Conservation (phyloP, 2,797 vertebrate species). For the Arnoldichthys spilopterus region DNA sequence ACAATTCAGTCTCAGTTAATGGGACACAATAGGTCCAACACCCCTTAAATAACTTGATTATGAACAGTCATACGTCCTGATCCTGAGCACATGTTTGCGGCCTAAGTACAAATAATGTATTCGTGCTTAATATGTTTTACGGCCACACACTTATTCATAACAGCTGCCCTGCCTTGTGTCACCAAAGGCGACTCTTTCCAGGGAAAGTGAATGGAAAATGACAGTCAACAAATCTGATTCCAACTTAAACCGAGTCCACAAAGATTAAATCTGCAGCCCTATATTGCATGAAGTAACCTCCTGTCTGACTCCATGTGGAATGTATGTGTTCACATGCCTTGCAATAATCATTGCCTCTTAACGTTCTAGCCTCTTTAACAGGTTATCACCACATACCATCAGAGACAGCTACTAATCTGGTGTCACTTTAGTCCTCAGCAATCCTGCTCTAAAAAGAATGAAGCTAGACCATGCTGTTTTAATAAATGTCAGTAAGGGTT, state of each 20-base stretch:
- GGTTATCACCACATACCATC: neutral
- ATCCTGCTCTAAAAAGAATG: neutral
- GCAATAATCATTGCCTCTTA: neutral
- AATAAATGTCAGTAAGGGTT: neutral
- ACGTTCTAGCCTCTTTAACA: neutral
- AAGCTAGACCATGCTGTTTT: neutral
- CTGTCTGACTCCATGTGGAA: neutral
- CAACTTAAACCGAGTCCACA: neutral
- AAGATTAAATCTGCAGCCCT: neutral
- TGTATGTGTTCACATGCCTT: neutral
- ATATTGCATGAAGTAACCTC: neutral
- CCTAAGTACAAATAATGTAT: neutral
- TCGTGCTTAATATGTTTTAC: neutral
- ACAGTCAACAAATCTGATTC: slow-evolving; percentile 2
- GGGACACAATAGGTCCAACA: neutral
- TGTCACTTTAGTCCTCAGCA: neutral
- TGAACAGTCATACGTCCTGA: neutral
- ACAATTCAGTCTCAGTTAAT: neutral
- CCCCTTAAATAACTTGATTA: neutral
- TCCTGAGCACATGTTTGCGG: neutral
- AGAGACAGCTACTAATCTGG: neutral
- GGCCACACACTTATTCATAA: neutral
- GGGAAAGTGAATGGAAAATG: neutral
- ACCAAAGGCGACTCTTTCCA: neutral
- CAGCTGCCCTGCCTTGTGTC: neutral